Conservation (phyloP, 2,113 vertebrate genomes). For the Paramisgurnus dabryanus region DNA sequence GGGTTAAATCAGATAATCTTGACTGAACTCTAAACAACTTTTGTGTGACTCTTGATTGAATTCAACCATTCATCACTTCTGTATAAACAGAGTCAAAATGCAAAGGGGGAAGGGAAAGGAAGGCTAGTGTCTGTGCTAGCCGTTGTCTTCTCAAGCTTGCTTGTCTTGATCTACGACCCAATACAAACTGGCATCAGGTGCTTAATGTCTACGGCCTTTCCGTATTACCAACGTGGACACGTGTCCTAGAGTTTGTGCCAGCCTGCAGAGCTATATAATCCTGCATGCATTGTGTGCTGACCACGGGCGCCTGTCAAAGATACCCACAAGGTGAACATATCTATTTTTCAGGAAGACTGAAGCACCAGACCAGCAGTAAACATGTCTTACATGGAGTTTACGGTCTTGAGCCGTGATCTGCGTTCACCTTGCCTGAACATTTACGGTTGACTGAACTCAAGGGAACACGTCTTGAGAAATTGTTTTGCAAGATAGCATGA, state of each 20-base stretch:
- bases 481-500: slow-evolving; percentile 70
- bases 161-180: slow-evolving; percentile 36
- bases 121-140: slow-evolving; percentile 2
- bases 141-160: slow-evolving; percentile 8
- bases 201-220: neutral
- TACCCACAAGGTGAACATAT: slow-evolving; percentile 1
- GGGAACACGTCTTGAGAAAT: slow-evolving; percentile 65
- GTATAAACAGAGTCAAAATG: slow-evolving; percentile 35
- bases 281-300: neutral
- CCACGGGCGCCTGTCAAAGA: neutral
- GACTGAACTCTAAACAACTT: slow-evolving; percentile 45
- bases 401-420: slow-evolving; percentile 51
- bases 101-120: neutral
- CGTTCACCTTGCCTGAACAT: slow-evolving; percentile 55
- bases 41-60: slow-evolving; percentile 39
- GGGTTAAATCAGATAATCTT: slow-evolving; percentile 42
- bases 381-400: slow-evolving; percentile 51
- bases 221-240: neutral
- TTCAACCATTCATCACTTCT: slow-evolving; percentile 38
- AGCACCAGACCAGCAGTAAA: slow-evolving; percentile 20
- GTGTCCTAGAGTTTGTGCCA: neutral
- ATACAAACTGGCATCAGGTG: slow-evolving; percentile 34
- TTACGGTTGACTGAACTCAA: slow-evolving; percentile 49
- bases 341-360: neutral
- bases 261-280: neutral